Conservation (phyloP, 2,797 vertebrate species). For the Sebastes ruberrimus region DNA sequence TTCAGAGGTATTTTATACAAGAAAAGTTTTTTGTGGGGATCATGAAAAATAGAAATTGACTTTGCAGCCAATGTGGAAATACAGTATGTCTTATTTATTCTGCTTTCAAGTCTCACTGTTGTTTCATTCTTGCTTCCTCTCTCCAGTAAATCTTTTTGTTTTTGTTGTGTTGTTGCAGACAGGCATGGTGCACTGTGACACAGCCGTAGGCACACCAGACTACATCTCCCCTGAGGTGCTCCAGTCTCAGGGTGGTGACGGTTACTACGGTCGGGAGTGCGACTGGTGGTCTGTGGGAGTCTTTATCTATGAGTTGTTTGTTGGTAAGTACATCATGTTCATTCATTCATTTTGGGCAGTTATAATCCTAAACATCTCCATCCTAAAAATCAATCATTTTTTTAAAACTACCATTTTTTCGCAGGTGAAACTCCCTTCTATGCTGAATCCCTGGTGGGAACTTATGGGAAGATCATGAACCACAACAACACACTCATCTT, state of each 20-base stretch:
- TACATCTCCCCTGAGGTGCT: constrained; percentile 98
- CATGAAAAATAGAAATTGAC: neutral
- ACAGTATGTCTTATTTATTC: neutral
- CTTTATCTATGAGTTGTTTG: constrained; percentile 94
- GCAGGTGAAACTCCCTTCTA: constrained; percentile 98
- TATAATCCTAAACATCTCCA: neutral
- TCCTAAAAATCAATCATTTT: neutral
- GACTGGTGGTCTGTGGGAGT: constrained; percentile 99
- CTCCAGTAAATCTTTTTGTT: neutral
- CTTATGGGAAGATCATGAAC: constrained; percentile 99
- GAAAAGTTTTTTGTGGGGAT: neutral
- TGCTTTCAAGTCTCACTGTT: neutral
- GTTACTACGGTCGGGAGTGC: constrained; percentile 94
- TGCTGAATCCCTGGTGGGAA: constrained; percentile 96
- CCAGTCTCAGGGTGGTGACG: constrained; percentile 93
- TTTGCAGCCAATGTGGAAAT: neutral
- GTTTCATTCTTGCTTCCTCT: neutral
- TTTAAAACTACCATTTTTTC: no score
- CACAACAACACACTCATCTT: constrained; percentile 93
- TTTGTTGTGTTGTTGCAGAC: constrained; percentile 78
- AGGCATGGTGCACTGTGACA: constrained; percentile 97
- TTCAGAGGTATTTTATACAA: neutral
- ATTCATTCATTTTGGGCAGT: neutral
- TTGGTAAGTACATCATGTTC: constrained; percentile 85
- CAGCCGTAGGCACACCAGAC: constrained; percentile 97